Base-by-base conservation (phyloP, 2,113 vertebrate species). In the Lanius collurio region DNA sequence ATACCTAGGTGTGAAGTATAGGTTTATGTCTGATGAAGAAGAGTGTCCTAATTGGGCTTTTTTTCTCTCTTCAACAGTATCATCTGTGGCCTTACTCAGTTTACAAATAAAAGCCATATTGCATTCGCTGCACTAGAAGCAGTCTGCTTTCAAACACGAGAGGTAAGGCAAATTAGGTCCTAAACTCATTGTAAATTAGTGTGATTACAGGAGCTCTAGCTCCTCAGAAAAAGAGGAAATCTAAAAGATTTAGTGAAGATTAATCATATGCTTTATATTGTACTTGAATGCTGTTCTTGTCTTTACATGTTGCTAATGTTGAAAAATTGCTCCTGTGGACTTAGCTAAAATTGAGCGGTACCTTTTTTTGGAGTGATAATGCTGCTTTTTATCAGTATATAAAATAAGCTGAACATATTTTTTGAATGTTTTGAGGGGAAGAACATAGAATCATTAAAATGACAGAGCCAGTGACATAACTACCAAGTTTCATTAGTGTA, bases 51-150 rank as follows among this genome's bases (percentile, higher is more conserved):
- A 96, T 52, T 55, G 24, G 24, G 4, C 0, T 7, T 67, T 87
- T 59, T 63, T 76, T 67, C 67, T 92, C 39, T 95, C 52, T 78
- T 85, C 65, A 70, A 52, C 97, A 99, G 99, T 80, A 99, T 99
- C 97, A 99, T 99, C 97, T 99, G 99, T 97, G 99, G 99, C 55
- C 98, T 99, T 94, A 99, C 99, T 94, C 99, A 99, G 98, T 99
- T 99, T 98, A 99, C 99, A 92, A 99, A 99, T 98, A 99, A 98
- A 97, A 99, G 98, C 67, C 99, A 99, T 95, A 98, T 99, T 87
- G 99, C 99, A 62, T 99, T 99, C 42, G 99, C 99, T 93, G 99
- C 99, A n/a, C 98, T 99, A 70, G 99, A 99, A 98, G 99, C 99
- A 2, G 99, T 99, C 68, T 99, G 99, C 96, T 99, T 99, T 96